Evolutionary conservation across 1,140 invertebrate genomes (phyloP).

Genomic region (Zaprionus inermis): DNA sequence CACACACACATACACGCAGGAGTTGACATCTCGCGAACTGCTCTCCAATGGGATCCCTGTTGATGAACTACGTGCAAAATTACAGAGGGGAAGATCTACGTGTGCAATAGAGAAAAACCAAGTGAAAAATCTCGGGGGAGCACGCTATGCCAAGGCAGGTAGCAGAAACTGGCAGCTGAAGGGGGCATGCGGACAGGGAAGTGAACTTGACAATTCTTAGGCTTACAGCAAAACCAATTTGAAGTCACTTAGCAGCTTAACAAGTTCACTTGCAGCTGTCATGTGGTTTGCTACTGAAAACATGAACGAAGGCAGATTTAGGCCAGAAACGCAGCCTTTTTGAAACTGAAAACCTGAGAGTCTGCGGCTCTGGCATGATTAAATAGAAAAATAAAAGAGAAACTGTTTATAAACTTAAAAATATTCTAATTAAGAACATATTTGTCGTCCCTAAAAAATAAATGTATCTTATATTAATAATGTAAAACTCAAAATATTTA

Average conservation of each 20-base stretch:
- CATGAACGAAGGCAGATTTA: not conserved
- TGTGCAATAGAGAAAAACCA: slow-evolving; percentile 25
- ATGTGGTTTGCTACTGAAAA: not conserved
- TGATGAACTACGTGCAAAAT: slow-evolving; percentile 32
- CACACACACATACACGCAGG: slow-evolving; percentile 4
- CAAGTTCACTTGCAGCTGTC: slow-evolving; percentile 28
- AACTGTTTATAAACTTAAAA: too few species aligned
- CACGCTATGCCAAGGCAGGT: not conserved
- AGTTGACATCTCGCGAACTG: slow-evolving; percentile 20
- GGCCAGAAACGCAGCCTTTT: not conserved
- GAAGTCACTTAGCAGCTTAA: slow-evolving; percentile 42
- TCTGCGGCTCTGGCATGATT: too few species aligned
- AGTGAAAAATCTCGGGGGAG: slow-evolving; percentile 1
- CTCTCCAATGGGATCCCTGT: slow-evolving; percentile 15
- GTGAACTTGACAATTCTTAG: slow-evolving; percentile 19
- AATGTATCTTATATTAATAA: too few species aligned
- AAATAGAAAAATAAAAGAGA: not conserved
- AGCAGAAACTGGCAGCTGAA: not conserved
- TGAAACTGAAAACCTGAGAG: too few species aligned
- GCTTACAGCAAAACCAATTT: slow-evolving; percentile 36
- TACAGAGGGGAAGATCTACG: slow-evolving; percentile 21
- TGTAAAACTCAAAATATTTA: too few species aligned
- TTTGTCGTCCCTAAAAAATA: too few species aligned
- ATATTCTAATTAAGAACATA: too few species aligned
- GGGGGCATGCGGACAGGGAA: too few species aligned